Conservation (phyloP, 2,113 vertebrate genomes). For the Chlorodrepanis virens region DNA sequence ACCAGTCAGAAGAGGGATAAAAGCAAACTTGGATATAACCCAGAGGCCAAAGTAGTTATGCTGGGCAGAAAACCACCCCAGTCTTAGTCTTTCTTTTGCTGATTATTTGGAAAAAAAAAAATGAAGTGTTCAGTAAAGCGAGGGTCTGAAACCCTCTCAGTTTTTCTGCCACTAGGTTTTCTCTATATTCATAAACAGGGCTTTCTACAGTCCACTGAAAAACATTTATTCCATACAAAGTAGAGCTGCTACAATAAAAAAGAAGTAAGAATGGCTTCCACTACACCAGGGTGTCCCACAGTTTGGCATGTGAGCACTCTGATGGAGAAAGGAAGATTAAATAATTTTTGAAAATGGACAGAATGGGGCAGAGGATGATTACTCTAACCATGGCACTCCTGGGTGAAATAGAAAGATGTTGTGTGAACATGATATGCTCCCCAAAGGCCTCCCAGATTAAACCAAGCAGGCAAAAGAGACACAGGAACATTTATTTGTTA, state of each 20-base stretch:
- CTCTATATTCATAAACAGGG: neutral
- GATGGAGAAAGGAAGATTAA: neutral
- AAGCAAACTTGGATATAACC: conserved; percentile 54
- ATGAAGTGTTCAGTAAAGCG: neutral
- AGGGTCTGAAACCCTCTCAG: neutral
- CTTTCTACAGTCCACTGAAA: neutral
- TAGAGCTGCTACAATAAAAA: neutral
- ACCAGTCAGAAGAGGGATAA: conserved; percentile 43
- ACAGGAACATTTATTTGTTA: neutral
- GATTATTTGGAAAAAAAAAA: neutral
- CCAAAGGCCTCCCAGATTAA: neutral
- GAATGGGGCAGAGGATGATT: neutral
- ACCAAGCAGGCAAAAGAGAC: neutral
- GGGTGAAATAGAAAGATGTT: neutral
- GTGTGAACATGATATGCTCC: neutral
- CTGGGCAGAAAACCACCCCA: neutral
- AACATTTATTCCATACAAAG: neutral
- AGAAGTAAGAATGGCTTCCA: neutral
- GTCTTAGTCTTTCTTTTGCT: neutral
- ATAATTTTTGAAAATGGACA: neutral
- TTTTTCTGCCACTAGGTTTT: neutral
- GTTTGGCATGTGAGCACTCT: neutral
- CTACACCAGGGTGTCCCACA: neutral
- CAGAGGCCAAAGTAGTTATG: neutral
- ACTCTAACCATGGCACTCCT: neutral